These are phyloP conservation scores for Drosophila ercepeae DNA, from an alignment of 1,140 invertebrate genomes.

Conservation along the genomic window DNA sequence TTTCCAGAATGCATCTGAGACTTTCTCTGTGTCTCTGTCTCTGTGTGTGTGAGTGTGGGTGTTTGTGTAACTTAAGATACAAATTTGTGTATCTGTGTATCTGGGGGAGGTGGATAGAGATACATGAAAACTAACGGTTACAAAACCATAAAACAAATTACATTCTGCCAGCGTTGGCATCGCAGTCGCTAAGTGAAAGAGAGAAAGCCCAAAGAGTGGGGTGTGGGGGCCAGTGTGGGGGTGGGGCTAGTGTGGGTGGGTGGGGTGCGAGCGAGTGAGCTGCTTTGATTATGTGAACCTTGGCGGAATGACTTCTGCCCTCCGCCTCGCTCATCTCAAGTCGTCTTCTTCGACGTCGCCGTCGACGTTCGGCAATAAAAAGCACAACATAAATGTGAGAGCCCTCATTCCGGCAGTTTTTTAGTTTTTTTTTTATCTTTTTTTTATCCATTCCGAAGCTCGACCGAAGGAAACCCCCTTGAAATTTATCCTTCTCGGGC, in stretches of 20 bases:
- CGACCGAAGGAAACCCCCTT: background rate
- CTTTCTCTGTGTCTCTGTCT: background rate
- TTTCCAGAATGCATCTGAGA: slow-evolving; percentile 22
- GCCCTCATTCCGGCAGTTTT: slow-evolving; percentile 9
- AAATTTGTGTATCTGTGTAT: background rate
- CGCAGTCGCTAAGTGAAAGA: slow-evolving; percentile 2
- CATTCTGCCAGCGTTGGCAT: slow-evolving; percentile 45
- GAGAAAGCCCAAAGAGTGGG: background rate
- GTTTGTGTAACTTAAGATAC: background rate
- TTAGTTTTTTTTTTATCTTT: background rate
- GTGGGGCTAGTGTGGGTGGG: background rate
- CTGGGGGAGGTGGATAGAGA: background rate
- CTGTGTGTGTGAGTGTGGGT: background rate
- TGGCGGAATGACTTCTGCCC: slow-evolving; percentile 32
- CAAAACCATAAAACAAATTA: slow-evolving; percentile 63
- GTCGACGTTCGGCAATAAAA: slow-evolving; percentile 40
- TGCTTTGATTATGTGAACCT: slow-evolving; percentile 45
- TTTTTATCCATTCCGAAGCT: background rate
- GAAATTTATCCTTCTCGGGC: background rate
- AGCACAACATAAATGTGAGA: slow-evolving; percentile 51
- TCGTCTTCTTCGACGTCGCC: slow-evolving; percentile 13
- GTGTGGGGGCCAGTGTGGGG: slow-evolving; percentile 1
- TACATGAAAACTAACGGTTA: slow-evolving; percentile 45
- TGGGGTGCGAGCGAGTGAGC: background rate
- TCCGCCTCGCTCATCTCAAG: slow-evolving; percentile 22